Evolutionary conservation across 2,113 vertebrate genomes (phyloP).

Genomic region (Aptenodytes forsteri): DNA sequence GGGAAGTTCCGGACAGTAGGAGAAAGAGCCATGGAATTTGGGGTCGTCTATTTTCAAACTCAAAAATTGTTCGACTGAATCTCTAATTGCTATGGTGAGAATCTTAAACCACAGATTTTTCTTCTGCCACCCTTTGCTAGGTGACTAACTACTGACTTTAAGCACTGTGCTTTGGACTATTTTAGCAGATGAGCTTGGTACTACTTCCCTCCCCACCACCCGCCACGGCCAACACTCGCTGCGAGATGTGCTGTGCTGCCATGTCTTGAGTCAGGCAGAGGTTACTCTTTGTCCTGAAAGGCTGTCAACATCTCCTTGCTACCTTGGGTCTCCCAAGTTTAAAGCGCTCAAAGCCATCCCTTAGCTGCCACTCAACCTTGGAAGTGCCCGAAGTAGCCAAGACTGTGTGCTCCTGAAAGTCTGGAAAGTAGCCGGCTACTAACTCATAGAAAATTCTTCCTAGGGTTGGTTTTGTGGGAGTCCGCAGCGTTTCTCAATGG

Average conservation of each 20-base stretch:
- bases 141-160: neutral
- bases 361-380: neutral
- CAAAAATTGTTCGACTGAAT: neutral
- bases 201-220: neutral
- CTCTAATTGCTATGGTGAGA: neutral
- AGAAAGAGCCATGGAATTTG: neutral
- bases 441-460: neutral
- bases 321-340: neutral
- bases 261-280: neutral
- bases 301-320: neutral
- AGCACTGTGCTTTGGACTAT: neutral
- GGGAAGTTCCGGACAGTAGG: neutral
- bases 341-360: accelerated
- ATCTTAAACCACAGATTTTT: neutral
- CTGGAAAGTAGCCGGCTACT: neutral
- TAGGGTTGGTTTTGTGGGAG: neutral
- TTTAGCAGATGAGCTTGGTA: neutral
- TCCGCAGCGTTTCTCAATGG: accelerated
- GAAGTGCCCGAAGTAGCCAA: accelerated
- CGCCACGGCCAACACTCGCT: accelerated
- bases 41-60: neutral
- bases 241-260: neutral
- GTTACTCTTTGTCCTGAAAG: too few species aligned
- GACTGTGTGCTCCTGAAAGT: neutral
- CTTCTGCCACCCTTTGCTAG: neutral